Percentiles rank a stretch among this genome's conserved stretches.
Evolutionary conservation across 2,888 invertebrate species (phyloP).

Genomic region (Ashinkailepas kermadecensis): DNA sequence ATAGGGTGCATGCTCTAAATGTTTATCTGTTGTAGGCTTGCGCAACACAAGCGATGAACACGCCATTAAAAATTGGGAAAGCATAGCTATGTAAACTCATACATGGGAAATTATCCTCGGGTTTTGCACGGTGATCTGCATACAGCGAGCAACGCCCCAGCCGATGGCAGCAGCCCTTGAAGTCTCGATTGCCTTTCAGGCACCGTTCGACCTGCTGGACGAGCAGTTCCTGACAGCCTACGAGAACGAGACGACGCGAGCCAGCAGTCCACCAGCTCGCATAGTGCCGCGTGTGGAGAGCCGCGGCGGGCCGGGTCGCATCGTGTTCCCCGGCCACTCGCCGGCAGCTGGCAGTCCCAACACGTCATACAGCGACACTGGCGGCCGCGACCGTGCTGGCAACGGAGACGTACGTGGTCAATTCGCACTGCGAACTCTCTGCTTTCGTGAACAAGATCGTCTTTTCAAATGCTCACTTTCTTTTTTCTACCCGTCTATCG

Average conservation of each 20-base stretch:
- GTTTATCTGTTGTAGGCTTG: too few relatives aligned
- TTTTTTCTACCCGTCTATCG: too few relatives aligned
- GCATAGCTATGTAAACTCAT: too few relatives aligned
- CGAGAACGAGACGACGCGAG: conserved; percentile 26
- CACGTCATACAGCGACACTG: conserved; percentile 65
- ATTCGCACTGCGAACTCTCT: not conserved
- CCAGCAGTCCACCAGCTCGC: conserved; percentile 37
- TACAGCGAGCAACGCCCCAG: too few relatives aligned
- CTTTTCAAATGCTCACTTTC: too few relatives aligned
- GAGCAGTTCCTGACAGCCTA: conserved; percentile 8
- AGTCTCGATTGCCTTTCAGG: not conserved
- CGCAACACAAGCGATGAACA: too few relatives aligned
- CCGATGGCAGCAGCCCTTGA: too few relatives aligned
- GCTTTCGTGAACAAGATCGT: too few relatives aligned
- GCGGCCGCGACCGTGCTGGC: conserved; percentile 55
- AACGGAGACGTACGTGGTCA: conserved; percentile 43
- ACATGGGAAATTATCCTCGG: too few relatives aligned
- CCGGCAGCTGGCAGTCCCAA: conserved; percentile 54
- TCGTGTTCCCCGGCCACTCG: conserved; percentile 85
- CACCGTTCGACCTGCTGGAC: conserved; percentile 20
- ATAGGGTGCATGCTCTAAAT: too few relatives aligned
- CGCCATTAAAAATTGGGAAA: too few relatives aligned
- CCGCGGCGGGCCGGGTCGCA: conserved; percentile 49
- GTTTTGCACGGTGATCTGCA: too few relatives aligned
- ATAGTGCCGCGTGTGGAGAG: conserved; percentile 25